Base-by-base conservation (phyloP, 2,888 invertebrate genomes). In the Schizaphis graminum region DNA sequence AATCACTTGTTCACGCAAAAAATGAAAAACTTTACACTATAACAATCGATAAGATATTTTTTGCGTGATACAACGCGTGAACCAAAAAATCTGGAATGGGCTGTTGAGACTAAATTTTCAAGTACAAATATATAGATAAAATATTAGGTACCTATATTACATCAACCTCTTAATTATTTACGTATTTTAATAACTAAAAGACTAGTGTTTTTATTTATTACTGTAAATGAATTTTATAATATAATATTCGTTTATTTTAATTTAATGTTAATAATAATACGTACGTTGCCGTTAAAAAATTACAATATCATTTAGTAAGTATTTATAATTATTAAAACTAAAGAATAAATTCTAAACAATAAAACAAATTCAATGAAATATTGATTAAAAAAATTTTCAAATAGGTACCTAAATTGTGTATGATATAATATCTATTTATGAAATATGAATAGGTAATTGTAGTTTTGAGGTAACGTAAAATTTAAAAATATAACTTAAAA, bases 11-110 rank as follows among this genome's bases (percentile, higher is more conserved):
- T n/a, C 21, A 77, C 21, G 35, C 21, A 4, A 3, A 21, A 35
- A 77, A 21, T 35, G 35, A 77, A 35, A 24, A 35, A 77, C 35
- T 8, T 7, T 21, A 77, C 77, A 21, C n/a, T n/a, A 35, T 21
- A 77, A 35, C 35, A 35, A 77, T 21, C 77, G 21, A 21, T 21
- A 35, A 7, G 8, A 77, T 2, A 21, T 5, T 67, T 67, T 28
- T 16, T 4, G 1, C n/a, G 28, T 61, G 28, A 61, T 28, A 28
- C 3, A 11, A 61, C 5, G 0, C 5, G 16, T 8, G 0, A 13
- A n/a, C 21, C 11, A 13, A n/a, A 10, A n/a, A n/a, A n/a, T 61
- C 28, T n/a, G 1, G n/a, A 61, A 61, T 13, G 28, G 3, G 61
- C 4, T 21, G 13, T 21, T 21, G 13, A 3, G 28, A 28, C 26